phyloP scores from a whole-genome alignment of 2,113 vertebrate species.

The Microtus ochrogaster region DNA sequence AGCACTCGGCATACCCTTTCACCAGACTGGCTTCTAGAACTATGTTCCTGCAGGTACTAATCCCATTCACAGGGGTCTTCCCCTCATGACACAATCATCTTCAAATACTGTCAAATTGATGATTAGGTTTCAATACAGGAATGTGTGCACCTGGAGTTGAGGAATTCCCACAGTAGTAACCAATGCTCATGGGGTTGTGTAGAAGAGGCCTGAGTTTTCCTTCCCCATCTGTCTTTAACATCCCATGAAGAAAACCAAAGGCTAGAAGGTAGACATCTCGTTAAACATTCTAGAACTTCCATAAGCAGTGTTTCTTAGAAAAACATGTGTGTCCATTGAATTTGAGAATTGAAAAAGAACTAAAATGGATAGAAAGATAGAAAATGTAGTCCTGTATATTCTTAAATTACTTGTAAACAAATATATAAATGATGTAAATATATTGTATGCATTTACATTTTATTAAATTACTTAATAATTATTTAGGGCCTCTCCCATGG shows the following conservation, averaged over 20 bases:
- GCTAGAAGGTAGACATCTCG: background rate
- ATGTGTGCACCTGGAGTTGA: background rate
- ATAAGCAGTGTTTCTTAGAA: conserved; percentile 20
- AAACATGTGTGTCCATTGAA: background rate
- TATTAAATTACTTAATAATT: background rate
- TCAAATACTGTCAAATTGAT: background rate
- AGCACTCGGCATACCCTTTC: background rate
- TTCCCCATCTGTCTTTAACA: background rate
- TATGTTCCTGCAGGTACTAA: background rate
- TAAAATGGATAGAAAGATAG: conserved; percentile 12
- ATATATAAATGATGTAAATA: background rate
- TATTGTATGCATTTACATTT: background rate
- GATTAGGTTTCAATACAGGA: background rate
- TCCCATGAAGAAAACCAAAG: background rate
- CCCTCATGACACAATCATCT: background rate
- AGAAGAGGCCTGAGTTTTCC: background rate
- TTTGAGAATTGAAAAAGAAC: background rate
- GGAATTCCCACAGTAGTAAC: background rate
- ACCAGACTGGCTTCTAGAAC: background rate
- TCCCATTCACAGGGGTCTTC: background rate
- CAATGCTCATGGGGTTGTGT: background rate
- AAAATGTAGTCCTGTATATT: background rate
- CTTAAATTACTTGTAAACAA: background rate
- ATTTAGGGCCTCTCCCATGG: background rate
- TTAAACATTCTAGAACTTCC: background rate